Percentiles rank a stretch among this genome's conserved stretches.
Conservation (phyloP, 1,140 invertebrate genomes). For the Chionoecetes opilio region DNA sequence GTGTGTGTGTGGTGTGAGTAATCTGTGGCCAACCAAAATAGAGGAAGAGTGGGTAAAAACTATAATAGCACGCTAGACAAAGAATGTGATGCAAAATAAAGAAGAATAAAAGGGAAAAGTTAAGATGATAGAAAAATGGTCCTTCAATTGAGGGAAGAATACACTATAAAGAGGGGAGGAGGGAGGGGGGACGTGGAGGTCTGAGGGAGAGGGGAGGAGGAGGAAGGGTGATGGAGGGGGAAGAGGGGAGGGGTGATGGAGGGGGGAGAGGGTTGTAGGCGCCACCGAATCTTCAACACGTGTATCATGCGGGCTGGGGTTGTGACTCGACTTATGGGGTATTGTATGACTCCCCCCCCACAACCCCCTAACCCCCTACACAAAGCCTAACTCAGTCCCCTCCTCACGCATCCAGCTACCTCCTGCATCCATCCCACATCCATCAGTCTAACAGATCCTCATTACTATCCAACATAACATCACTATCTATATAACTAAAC, state of each 20-base stretch:
- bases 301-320: neutral
- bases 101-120: neutral
- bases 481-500: no score
- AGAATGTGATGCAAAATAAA: neutral
- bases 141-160: neutral
- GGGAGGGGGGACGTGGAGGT: no score
- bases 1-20: neutral
- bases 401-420: no score
- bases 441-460: no score
- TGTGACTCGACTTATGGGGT: neutral
- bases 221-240: neutral
- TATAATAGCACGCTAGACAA: neutral
- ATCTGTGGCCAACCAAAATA: neutral
- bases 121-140: constrained; percentile 7
- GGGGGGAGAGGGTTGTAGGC: neutral
- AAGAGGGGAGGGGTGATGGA: neutral
- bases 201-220: neutral
- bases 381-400: no score
- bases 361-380: neutral
- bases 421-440: no score
- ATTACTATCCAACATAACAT: no score
- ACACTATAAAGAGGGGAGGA: neutral
- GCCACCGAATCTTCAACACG: neutral
- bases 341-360: neutral
- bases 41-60: neutral